phyloP scores from a whole-genome alignment of 2,888 invertebrate genomes.

The Limnephilus lunatus region DNA sequence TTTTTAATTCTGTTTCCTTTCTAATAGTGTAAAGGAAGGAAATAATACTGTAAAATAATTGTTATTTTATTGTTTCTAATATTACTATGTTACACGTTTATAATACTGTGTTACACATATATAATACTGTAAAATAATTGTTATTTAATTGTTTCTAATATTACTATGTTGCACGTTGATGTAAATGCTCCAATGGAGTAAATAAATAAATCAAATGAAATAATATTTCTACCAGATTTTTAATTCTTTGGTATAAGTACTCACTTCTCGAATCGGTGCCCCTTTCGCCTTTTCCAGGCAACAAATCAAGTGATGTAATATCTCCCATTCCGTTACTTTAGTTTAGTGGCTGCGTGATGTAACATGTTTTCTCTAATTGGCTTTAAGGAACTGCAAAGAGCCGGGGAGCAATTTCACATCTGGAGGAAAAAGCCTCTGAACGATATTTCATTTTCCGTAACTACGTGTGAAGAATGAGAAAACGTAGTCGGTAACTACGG shows the following conservation, averaged over 20 bases:
- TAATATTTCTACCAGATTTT: no score
- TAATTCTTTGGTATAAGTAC: not conserved
- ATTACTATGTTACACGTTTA: no score
- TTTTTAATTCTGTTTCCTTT: no score
- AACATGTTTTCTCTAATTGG: slow-evolving; percentile 35
- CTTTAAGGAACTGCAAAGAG: slow-evolving; percentile 42
- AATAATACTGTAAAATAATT: no score
- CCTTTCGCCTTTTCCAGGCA: not conserved
- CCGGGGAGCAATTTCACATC: slow-evolving; percentile 14
- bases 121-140: no score
- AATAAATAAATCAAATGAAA: no score
- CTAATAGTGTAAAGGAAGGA: no score
- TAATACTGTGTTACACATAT: no score
- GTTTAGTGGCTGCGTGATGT: slow-evolving; percentile 11
- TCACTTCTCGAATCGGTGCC: not conserved
- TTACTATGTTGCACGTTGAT: no score
- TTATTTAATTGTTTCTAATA: no score
- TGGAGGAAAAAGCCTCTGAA: slow-evolving; percentile 47
- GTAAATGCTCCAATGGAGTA: no score
- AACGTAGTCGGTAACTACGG: not conserved
- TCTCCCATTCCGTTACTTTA: not conserved
- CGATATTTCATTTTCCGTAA: slow-evolving; percentile 55
- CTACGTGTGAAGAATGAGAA: slow-evolving; percentile 51
- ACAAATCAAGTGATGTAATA: slow-evolving; percentile 21
- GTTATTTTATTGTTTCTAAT: no score